Conservation (phyloP, 2,113 vertebrate genomes). For the Scalopus aquaticus region DNA sequence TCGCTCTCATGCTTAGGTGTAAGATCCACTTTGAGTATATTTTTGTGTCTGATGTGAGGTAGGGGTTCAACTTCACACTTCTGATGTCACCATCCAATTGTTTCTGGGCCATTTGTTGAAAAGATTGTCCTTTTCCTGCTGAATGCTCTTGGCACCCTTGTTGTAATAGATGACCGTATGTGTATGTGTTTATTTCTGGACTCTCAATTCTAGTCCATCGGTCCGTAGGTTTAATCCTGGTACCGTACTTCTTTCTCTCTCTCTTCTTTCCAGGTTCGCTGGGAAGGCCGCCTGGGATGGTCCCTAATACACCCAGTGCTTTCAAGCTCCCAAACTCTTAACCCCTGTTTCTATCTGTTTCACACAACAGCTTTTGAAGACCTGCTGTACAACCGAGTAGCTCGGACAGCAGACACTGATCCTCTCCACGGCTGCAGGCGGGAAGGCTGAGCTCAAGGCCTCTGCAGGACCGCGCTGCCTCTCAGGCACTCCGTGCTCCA, state of each 20-base stretch:
- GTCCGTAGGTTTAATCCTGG: neutral
- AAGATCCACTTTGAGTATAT: neutral
- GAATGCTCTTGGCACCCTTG: neutral
- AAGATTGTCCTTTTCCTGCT: neutral
- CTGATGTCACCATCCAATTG: neutral
- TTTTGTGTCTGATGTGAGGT: neutral
- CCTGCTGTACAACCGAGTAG: no score
- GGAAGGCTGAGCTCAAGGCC: neutral
- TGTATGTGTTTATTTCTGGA: neutral
- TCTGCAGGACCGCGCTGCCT: neutral
- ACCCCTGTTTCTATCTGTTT: neutral
- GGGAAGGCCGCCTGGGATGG: neutral
- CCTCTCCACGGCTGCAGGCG: neutral
- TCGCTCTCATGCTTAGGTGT: neutral
- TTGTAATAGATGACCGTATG: neutral
- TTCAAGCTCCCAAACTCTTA: neutral
- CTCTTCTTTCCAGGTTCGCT: neutral
- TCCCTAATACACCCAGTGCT: neutral
- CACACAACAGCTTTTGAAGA: neutral
- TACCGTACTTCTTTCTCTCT: neutral
- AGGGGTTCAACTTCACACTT: neutral
- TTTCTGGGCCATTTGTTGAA: neutral
- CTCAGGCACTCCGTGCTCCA: neutral
- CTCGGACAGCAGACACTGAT: no score
- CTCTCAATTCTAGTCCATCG: neutral